Evolutionary conservation across 2,888 invertebrate species (phyloP).

Genomic region (Osmoderma eremita): DNA sequence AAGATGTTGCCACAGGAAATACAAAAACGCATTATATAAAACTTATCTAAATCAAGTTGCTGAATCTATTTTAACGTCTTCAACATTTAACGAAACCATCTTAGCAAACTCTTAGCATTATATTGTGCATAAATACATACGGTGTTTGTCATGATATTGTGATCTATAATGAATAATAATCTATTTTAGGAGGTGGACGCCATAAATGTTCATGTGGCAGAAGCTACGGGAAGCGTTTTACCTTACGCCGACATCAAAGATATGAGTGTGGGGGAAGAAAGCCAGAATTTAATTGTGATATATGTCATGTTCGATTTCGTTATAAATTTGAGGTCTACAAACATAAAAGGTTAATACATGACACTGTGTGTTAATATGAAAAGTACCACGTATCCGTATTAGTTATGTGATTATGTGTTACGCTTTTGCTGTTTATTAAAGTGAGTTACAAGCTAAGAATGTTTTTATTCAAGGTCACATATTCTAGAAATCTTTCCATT

Average conservation of each 20-base stretch:
- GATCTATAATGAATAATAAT: too few species aligned
- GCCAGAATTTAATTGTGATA: conserved; percentile 81
- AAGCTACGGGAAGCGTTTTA: conserved; percentile 69
- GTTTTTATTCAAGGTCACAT: too few species aligned
- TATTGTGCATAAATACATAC: too few species aligned
- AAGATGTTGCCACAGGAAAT: too few species aligned
- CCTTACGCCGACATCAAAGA: conserved; percentile 68
- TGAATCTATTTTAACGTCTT: too few species aligned
- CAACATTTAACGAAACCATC: too few species aligned
- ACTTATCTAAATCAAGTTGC: too few species aligned
- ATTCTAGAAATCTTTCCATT: too few species aligned
- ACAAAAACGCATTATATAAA: too few species aligned
- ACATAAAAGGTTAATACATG: conserved; percentile 35
- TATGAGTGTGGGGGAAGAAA: conserved; percentile 80
- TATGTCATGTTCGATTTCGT: conserved; percentile 64
- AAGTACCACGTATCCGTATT: too few species aligned
- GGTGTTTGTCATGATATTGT: too few species aligned
- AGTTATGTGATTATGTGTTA: not conserved
- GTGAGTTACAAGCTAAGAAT: not conserved
- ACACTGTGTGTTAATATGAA: not conserved
- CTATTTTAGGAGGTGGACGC: conserved; percentile 40
- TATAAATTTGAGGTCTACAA: conserved; percentile 41
- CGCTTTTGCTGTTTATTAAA: conserved; percentile 14
- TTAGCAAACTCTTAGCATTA: too few species aligned
- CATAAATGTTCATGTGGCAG: conserved; percentile 64